Percentiles rank a stretch among this genome's conserved stretches.
Conservation (phyloP, 2,113 vertebrate genomes). For the Mionectes macconnelli region DNA sequence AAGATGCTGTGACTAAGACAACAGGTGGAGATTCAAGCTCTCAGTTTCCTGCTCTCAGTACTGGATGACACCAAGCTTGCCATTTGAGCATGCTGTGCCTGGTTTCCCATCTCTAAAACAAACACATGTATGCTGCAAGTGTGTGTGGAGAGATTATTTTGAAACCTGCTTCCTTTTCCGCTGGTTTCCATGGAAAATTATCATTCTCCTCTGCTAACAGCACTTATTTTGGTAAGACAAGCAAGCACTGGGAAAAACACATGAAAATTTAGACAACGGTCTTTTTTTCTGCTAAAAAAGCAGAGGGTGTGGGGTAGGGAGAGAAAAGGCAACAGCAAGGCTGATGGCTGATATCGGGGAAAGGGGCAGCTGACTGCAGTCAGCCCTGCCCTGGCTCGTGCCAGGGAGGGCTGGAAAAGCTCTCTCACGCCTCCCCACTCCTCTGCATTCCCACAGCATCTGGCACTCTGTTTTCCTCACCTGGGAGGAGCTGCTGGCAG, state of each 20-base stretch:
- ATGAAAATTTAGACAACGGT: background rate
- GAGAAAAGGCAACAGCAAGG: background rate
- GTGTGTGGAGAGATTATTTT: background rate
- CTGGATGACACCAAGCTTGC: background rate
- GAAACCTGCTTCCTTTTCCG: background rate
- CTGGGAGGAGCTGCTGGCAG: background rate
- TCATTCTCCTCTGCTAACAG: background rate
- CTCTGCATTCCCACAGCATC: background rate
- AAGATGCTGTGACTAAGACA: background rate
- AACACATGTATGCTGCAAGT: background rate
- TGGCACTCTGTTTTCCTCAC: background rate
- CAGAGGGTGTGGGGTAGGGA: rapidly evolving
- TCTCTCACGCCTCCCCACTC: background rate
- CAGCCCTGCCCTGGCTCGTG: background rate
- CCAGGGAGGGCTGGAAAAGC: background rate
- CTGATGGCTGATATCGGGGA: background rate
- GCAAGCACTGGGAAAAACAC: background rate
- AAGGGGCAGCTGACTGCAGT: background rate
- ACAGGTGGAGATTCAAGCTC: background rate
- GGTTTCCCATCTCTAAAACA: background rate
- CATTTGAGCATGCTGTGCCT: background rate
- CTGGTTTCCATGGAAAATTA: constrained; percentile 33
- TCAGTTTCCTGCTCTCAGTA: background rate
- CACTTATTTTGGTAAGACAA: background rate
- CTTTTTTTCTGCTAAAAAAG: background rate